A percentile compares a stretch with the other conserved stretches of the same genome.
Conservation (phyloP, 53 echinoderm and acorn worm genomes). For the Echinarachnius parma region DNA sequence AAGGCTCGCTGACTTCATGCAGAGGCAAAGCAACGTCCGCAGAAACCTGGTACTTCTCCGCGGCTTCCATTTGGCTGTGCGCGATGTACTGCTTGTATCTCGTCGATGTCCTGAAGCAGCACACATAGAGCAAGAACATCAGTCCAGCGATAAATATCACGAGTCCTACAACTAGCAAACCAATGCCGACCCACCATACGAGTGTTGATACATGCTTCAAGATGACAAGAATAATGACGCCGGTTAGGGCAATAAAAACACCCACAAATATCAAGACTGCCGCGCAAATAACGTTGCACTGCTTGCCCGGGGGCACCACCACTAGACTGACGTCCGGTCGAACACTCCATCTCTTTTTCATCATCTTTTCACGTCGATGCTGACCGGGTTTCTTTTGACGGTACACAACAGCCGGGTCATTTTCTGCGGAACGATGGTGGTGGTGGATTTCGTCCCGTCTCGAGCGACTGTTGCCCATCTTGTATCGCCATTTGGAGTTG, state of each 20-base stretch:
- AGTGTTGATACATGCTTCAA: not conserved
- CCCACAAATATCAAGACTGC: conserved; percentile 27
- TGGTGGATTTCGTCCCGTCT: conserved; percentile 7
- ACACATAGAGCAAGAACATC: conserved; percentile 16
- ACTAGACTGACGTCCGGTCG: conserved; percentile 37
- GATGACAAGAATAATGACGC: conserved; percentile 14
- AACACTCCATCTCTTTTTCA: conserved; percentile 42
- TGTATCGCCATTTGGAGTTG: conserved; percentile 23
- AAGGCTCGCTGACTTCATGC: not conserved
- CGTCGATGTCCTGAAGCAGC: conserved; percentile 38
- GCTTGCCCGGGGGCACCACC: conserved; percentile 23
- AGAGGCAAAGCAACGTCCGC: not conserved
- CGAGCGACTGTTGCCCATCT: not conserved
- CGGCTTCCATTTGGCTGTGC: conserved; percentile 6
- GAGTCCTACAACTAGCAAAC: conserved; percentile 15
- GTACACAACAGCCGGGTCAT: not conserved
- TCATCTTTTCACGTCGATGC: conserved; percentile 15
- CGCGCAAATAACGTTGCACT: conserved; percentile 20
- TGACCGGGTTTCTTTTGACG: conserved; percentile 21
- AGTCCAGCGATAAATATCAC: conserved; percentile 5
- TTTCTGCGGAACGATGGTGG: not conserved
- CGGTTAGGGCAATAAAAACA: conserved; percentile 14
- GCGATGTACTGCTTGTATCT: conserved; percentile 34
- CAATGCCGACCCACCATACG: conserved; percentile 13
- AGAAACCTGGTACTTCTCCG: conserved; percentile 6